Evolutionary conservation across 2,888 invertebrate species (phyloP).

Genomic region (Chymomyza caudatula): DNA sequence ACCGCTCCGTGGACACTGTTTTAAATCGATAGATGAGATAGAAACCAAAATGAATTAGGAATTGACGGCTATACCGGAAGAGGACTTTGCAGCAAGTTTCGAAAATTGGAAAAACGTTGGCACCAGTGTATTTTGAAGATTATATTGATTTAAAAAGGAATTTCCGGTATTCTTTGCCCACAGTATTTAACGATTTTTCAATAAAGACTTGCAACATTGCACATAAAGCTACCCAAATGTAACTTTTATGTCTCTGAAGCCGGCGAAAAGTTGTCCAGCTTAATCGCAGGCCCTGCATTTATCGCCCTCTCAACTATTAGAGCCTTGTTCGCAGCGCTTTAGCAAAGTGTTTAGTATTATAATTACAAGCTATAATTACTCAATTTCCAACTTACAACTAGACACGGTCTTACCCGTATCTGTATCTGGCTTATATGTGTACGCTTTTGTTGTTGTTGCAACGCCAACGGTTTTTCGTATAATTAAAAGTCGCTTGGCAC

Average conservation of each 20-base stretch:
- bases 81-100: no score
- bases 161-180: no score
- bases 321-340: constrained; percentile 23
- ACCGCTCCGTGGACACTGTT: no score
- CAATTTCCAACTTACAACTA: constrained; percentile 38
- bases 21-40: no score
- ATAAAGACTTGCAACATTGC: constrained; percentile 1
- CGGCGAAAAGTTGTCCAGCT: constrained; percentile 21
- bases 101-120: no score
- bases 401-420: background rate
- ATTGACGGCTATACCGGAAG: no score
- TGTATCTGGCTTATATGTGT: background rate
- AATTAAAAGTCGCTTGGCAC: constrained; percentile 69
- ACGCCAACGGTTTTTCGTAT: constrained; percentile 37
- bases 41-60: no score
- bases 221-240: constrained; percentile 4
- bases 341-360: constrained; percentile 62
- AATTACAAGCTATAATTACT: constrained; percentile 66
- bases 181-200: no score
- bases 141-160: no score
- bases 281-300: constrained; percentile 53
- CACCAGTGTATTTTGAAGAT: no score
- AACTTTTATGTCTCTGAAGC: background rate
- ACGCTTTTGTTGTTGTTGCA: background rate
- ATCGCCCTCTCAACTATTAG: constrained; percentile 4